A percentile compares a stretch with the other conserved stretches of the same genome.
Conservation (phyloP, 2,797 vertebrate species). For the Alfaro cultratus region DNA sequence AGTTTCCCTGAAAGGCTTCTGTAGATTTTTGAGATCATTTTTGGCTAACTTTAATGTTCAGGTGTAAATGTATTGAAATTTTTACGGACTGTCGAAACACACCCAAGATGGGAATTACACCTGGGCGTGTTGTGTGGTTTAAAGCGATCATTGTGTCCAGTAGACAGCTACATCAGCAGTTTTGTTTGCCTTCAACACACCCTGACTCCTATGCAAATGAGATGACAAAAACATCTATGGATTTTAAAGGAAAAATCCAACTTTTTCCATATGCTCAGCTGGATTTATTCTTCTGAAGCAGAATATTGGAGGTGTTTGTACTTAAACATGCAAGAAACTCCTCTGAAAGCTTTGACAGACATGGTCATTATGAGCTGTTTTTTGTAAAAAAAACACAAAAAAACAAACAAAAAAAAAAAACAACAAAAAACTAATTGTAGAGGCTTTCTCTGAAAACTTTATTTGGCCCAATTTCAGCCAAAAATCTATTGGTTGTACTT, state of each 20-base stretch:
- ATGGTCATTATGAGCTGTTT: background rate
- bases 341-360: background rate
- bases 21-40: constrained; percentile 60
- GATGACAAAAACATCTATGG: constrained; percentile 23
- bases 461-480: background rate
- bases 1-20: constrained; percentile 72
- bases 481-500: background rate
- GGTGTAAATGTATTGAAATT: constrained; percentile 65
- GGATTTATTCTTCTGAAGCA: constrained; percentile 45
- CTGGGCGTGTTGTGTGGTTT: constrained; percentile 36
- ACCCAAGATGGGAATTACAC: background rate
- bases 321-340: background rate
- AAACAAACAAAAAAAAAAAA: no score
- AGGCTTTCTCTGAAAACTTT: background rate
- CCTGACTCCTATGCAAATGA: constrained; percentile 84
- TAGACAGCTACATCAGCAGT: constrained; percentile 41
- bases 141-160: constrained; percentile 40
- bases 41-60: constrained; percentile 60
- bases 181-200: constrained; percentile 66
- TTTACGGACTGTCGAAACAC: constrained; percentile 31
- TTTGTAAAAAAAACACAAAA: background rate
- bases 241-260: constrained; percentile 65
- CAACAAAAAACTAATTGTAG: background rate
- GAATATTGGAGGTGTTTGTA: background rate
- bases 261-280: constrained; percentile 31